Evolutionary conservation across 2,797 vertebrate genomes (phyloP), one percentile per base, ranked within the genome.

Genomic region (Caiman crocodilus): DNA sequence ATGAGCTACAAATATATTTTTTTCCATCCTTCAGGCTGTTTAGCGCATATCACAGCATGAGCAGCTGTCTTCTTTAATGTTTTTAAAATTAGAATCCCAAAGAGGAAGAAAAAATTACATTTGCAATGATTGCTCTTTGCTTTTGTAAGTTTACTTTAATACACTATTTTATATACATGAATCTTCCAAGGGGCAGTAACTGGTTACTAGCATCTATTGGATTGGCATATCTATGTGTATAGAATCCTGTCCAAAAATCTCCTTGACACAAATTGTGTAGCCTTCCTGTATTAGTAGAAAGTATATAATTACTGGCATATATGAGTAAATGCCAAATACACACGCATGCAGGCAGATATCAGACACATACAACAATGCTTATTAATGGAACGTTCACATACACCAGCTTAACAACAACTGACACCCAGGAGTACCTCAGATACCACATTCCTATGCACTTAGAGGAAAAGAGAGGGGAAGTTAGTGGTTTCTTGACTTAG

Each of bases 61-160:
- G 97, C 98, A 98, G 98, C 98, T 98, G 98, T 98, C 98, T 98
- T 97, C 97, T 98, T 97, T 98, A 98, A 98, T 98, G 97, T 98
- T 97, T 98, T 98, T 98, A 98, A 98, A 98, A 98, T 98, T 98
- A 98, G 98, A 98, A 98, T 98, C 96, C 97, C 97, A 97, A 98
- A 98, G 98, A 98, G 97, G 97, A 98, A 97, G 97, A 97, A 97
- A 98, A 98, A 98, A 98, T 98, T 98, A 98, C 96, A 97, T 98
- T 97, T 97, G 97, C 97, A 97, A 87, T 98, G 98, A 98, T 98
- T 98, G 97, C 97, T 98, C 98, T 98, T 97, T 98, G 98, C 97
- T 98, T 98, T 98, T 98, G 97, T 97, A 98, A 98, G 97, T 98
- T 98, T 98, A 98, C 98, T 98, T 98, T 98, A 98, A 98, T 97